Conservation (phyloP, 2,113 vertebrate genomes). For the Sebastes fasciatus region DNA sequence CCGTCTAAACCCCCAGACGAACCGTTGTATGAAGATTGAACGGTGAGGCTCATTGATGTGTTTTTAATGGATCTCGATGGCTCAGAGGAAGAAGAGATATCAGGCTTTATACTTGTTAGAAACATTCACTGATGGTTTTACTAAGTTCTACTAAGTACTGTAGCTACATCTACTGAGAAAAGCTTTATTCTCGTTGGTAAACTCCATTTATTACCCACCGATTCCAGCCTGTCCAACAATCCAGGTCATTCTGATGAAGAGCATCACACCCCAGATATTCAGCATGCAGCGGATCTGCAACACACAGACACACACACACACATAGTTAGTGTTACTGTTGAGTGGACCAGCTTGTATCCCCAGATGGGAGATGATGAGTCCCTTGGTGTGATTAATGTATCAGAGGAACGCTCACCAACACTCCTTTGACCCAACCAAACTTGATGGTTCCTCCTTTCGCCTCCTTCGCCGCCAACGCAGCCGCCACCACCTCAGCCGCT, state of each 20-base stretch:
- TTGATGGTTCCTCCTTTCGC: conserved; percentile 93
- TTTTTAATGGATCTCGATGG: neutral
- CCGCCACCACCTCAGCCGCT: conserved; percentile 88
- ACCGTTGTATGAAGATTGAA: too few species aligned
- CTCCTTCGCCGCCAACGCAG: conserved; percentile 86
- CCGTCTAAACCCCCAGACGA: too few species aligned
- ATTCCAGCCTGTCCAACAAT: conserved; percentile 98
- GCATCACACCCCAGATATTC: conserved; percentile 99
- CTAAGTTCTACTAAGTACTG: neutral
- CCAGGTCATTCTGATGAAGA: conserved; percentile 97
- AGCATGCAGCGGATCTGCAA: conserved; percentile 95
- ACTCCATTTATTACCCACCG: conserved; percentile 79
- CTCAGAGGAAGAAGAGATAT: neutral
- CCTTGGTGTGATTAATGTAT: neutral
- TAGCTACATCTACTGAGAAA: too few species aligned
- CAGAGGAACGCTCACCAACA: conserved; percentile 87
- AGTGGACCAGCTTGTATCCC: neutral
- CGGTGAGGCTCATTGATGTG: neutral
- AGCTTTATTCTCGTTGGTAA: neutral
- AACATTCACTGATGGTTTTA: neutral
- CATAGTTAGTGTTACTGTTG: neutral
- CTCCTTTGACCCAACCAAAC: conserved; percentile 98
- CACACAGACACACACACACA: conserved; percentile 40
- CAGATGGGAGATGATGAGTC: neutral
- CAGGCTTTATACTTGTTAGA: neutral